These are phyloP conservation scores for Eublepharis macularius DNA, from an alignment of 2,113 vertebrate species.

Conservation along the genomic window DNA sequence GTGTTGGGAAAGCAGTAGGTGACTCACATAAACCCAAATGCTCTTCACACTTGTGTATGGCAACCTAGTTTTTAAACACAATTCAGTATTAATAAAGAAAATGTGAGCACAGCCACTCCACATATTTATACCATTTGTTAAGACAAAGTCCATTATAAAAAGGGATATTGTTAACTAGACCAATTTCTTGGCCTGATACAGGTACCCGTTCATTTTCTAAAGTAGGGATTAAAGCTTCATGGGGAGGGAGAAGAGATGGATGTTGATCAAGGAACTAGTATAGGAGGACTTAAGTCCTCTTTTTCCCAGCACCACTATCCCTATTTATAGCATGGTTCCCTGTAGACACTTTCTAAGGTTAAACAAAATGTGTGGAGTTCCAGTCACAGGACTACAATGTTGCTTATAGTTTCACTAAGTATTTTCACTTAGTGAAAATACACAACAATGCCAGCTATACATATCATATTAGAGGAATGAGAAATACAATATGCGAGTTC, in stretches of 20 bases:
- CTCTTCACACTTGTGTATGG: neutral
- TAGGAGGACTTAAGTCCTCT: too few relatives aligned
- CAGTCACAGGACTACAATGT: too few relatives aligned
- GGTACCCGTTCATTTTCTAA: too few relatives aligned
- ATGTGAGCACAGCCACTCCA: neutral
- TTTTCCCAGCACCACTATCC: too few relatives aligned
- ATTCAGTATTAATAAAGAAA: neutral
- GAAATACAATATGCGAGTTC: slow-evolving; percentile 9
- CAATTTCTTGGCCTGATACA: neutral
- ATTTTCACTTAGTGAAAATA: neutral
- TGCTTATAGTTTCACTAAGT: too few relatives aligned
- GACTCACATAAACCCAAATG: neutral
- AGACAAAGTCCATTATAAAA: neutral
- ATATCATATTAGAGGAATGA: neutral
- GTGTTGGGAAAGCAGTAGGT: neutral
- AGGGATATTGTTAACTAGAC: neutral
- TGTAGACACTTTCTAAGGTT: too few relatives aligned
- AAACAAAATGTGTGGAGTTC: too few relatives aligned
- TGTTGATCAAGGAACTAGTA: too few relatives aligned
- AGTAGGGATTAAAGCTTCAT: too few relatives aligned
- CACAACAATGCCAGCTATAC: neutral
- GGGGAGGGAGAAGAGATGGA: too few relatives aligned
- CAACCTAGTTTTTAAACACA: neutral
- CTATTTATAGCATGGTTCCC: too few relatives aligned
- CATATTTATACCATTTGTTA: neutral